These are phyloP conservation scores for Leucopternis melanops DNA, from an alignment of 2,113 vertebrate genomes.

Conservation along the genomic window DNA sequence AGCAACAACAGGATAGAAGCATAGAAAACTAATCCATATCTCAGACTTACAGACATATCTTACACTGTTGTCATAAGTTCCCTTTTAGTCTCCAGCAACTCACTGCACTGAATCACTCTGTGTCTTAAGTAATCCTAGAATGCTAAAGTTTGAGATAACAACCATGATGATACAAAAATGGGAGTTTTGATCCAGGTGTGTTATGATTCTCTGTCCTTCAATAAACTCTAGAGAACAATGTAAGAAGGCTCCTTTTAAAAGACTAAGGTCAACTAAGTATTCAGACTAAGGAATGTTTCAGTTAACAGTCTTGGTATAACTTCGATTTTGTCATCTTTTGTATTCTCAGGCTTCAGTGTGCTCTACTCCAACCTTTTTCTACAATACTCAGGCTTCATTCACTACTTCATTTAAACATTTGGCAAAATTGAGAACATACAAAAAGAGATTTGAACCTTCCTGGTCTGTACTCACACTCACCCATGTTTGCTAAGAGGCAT, in stretches of 20 bases:
- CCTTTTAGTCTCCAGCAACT: not conserved
- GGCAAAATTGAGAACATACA: not conserved
- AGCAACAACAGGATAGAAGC: not conserved
- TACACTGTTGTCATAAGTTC: not conserved
- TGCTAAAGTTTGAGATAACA: not conserved
- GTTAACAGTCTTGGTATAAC: not conserved
- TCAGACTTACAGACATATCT: not conserved
- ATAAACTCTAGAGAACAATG: not conserved
- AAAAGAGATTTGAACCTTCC: not conserved
- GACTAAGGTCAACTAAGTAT: not conserved
- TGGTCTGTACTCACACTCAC: constrained; percentile 79
- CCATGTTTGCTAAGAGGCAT: constrained; percentile 96
- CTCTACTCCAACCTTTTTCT: not conserved
- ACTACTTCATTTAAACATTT: not conserved
- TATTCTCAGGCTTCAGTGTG: not conserved
- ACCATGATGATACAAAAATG: not conserved
- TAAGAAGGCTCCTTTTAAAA: not conserved
- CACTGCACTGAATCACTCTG: not conserved
- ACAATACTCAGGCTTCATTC: not conserved
- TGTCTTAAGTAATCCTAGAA: not conserved
- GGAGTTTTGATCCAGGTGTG: not conserved
- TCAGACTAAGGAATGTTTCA: not conserved
- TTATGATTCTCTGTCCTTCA: not conserved
- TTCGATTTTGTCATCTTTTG: not conserved
- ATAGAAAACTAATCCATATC: not conserved